Percentiles rank a stretch among this genome's conserved stretches.
These are phyloP conservation scores for Hipparchia sbordonii DNA, from an alignment of 2,888 invertebrate species.

Conservation along the genomic window DNA sequence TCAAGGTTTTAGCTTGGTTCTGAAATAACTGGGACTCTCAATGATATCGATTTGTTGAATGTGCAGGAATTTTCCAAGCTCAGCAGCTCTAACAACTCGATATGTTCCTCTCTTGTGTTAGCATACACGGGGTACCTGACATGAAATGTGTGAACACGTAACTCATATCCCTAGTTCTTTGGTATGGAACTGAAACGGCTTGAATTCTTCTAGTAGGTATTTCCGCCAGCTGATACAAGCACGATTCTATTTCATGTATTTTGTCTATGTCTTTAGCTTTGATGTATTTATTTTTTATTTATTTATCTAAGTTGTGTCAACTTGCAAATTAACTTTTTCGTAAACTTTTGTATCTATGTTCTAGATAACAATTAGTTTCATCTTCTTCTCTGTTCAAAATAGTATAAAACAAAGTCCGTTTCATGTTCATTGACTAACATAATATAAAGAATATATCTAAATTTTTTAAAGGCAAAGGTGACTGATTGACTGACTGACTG, in stretches of 20 bases:
- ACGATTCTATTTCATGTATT: neutral
- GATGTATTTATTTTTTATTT: neutral
- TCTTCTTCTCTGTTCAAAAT: no score
- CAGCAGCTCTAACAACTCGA: conserved; percentile 3
- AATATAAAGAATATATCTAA: no score
- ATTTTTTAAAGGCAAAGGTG: no score
- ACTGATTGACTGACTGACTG: no score
- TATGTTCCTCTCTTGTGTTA: conserved; percentile 9
- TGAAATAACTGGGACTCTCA: neutral
- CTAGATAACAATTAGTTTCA: no score
- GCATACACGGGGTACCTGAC: neutral
- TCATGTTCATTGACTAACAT: no score
- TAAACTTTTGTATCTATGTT: neutral
- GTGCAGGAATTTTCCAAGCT: conserved; percentile 20
- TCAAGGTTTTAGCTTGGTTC: neutral
- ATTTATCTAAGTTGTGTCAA: neutral
- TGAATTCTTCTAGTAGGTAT: conserved; percentile 2
- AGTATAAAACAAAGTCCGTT: no score
- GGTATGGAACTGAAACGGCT: neutral
- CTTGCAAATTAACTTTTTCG: neutral
- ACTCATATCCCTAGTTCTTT: neutral
- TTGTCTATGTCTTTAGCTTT: neutral
- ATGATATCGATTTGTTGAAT: conserved; percentile 27
- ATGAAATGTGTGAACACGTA: conserved; percentile 10
- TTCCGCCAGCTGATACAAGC: neutral